A percentile compares a stretch with the other conserved stretches of the same genome.
These are phyloP conservation scores for Neolamprologus modestus DNA, from an alignment of 2,113 vertebrate species.

Conservation along the genomic window DNA sequence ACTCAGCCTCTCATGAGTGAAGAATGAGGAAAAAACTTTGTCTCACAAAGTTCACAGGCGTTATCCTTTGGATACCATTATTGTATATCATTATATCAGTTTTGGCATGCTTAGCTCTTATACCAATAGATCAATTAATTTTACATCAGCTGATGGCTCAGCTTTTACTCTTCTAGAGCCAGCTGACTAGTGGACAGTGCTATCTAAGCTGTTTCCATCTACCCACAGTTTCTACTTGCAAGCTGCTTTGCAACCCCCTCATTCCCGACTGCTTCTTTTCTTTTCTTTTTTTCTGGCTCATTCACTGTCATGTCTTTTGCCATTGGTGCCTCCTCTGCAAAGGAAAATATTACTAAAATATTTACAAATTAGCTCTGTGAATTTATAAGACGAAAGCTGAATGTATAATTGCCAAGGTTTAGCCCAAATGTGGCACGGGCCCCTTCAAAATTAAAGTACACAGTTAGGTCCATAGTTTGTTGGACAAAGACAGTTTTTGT, in stretches of 20 bases:
- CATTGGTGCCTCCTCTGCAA: not conserved
- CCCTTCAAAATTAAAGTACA: not conserved
- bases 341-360: not conserved
- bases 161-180: not conserved
- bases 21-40: not conserved
- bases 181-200: not conserved
- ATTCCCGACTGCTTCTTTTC: not conserved
- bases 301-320: not conserved
- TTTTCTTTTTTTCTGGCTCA: not conserved
- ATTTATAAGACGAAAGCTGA: not conserved
- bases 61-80: not conserved
- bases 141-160: not conserved
- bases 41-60: not conserved
- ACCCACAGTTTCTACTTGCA: not conserved
- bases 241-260: not conserved
- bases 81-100: not conserved
- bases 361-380: not conserved
- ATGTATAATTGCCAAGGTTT: not conserved
- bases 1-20: not conserved
- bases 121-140: not conserved
- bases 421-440: not conserved
- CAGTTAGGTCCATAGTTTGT: not conserved
- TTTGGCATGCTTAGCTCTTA: not conserved
- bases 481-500: not conserved
- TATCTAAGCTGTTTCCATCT: not conserved